A percentile compares a stretch with the other conserved stretches of the same genome.
Conservation (phyloP, 53 echinoderm and acorn worm species). For the Holothuria leucospilota region DNA sequence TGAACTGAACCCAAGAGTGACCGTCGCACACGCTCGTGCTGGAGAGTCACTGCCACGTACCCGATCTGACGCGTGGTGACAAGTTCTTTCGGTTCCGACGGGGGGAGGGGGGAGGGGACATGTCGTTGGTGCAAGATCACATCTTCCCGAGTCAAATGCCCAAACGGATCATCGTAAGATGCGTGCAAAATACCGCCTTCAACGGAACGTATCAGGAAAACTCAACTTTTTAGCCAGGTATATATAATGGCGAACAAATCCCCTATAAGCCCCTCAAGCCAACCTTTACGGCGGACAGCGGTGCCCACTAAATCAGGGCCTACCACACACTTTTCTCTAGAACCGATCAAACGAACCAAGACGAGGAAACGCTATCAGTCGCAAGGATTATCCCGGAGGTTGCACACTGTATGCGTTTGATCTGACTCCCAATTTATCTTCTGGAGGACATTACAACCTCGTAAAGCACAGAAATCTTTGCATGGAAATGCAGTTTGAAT, state of each 20-base stretch:
- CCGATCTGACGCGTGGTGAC: constrained; percentile 1
- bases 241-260: too few relatives aligned
- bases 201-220: constrained; percentile 36
- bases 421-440: too few relatives aligned
- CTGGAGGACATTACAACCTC: too few relatives aligned
- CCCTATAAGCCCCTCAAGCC: background rate
- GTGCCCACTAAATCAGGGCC: background rate
- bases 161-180: constrained; percentile 33
- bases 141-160: too few relatives aligned
- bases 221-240: constrained; percentile 9
- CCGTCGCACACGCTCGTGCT: constrained; percentile 13
- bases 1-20: background rate
- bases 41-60: too few relatives aligned
- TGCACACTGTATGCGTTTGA: constrained; percentile 28
- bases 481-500: constrained; percentile 50
- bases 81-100: constrained; percentile 42
- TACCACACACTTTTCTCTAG: constrained; percentile 19
- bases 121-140: too few relatives aligned
- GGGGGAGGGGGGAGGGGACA: too few relatives aligned
- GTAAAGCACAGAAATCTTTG: constrained; percentile 53
- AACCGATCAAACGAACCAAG: too few relatives aligned
- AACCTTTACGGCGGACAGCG: background rate
- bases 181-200: constrained; percentile 36
- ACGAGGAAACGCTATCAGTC: constrained; percentile 13
- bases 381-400: background rate